Conservation (phyloP, 2,113 vertebrate species). For the Petromus typicus region DNA sequence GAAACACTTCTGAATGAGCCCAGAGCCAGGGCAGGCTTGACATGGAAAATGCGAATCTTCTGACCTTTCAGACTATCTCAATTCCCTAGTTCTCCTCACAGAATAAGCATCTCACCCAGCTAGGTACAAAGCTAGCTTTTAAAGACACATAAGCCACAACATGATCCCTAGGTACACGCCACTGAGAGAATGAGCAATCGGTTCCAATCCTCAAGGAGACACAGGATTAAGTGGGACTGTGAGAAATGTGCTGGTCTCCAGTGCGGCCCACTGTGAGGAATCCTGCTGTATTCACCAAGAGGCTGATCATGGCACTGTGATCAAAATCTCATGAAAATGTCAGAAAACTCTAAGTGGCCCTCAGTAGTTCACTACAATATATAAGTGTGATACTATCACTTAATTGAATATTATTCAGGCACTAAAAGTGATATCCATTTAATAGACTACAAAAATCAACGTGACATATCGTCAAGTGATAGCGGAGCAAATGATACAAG, state of each 20-base stretch:
- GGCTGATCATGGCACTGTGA: background rate
- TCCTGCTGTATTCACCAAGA: background rate
- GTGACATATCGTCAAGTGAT: background rate
- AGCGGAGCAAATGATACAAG: background rate
- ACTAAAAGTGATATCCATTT: background rate
- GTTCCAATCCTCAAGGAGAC: background rate
- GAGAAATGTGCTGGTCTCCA: background rate
- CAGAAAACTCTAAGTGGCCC: background rate
- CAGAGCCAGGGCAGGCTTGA: background rate
- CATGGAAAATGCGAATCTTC: background rate
- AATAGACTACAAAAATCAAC: background rate
- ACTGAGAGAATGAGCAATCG: background rate
- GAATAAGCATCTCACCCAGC: background rate
- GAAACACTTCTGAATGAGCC: background rate
- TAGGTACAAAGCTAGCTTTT: background rate
- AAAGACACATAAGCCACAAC: background rate
- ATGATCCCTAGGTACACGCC: background rate
- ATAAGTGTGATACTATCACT: background rate
- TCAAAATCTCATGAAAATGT: background rate
- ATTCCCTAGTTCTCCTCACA: background rate
- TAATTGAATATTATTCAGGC: background rate
- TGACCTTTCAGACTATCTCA: background rate
- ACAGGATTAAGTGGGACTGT: background rate
- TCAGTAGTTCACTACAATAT: background rate
- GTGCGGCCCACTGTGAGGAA: background rate